Evolutionary conservation across 2,888 invertebrate species (phyloP).

Genomic region (Calliphora vomitoria): DNA sequence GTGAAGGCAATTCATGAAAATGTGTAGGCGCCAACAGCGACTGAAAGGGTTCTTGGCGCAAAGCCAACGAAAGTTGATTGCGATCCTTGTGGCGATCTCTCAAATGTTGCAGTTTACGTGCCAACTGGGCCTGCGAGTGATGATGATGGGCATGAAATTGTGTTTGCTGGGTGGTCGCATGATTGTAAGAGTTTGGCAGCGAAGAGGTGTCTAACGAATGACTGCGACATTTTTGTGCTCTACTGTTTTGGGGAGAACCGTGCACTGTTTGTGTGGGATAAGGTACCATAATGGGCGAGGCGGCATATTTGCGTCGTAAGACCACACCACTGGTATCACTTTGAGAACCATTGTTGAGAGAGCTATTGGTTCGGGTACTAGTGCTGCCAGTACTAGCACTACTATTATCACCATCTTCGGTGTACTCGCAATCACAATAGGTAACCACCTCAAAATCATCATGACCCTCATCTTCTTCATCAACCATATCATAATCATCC

Average conservation of each 20-base stretch:
- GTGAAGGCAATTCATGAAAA: constrained; percentile 84
- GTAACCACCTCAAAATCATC: constrained; percentile 81
- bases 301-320: constrained; percentile 81
- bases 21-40: constrained; percentile 82
- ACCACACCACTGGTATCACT: constrained; percentile 78
- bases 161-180: constrained; percentile 72
- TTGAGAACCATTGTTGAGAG: constrained; percentile 63
- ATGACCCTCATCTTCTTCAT: constrained; percentile 80
- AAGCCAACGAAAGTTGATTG: constrained; percentile 81
- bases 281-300: constrained; percentile 80
- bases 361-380: constrained; percentile 75
- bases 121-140: constrained; percentile 72
- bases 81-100: constrained; percentile 79
- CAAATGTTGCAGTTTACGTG: constrained; percentile 77
- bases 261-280: constrained; percentile 51
- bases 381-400: constrained; percentile 75
- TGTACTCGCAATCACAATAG: constrained; percentile 82
- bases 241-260: constrained; percentile 64
- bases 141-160: constrained; percentile 71
- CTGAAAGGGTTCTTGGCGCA: constrained; percentile 84
- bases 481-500: constrained; percentile 75
- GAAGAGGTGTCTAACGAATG: constrained; percentile 82
- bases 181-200: constrained; percentile 74
- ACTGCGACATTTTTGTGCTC: constrained; percentile 81
- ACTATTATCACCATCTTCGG: constrained; percentile 81